A percentile compares a stretch with the other conserved stretches of the same genome.
Evolutionary conservation across 2,797 vertebrate genomes (phyloP).

Genomic region (Microctenopoma steveboyesi): DNA sequence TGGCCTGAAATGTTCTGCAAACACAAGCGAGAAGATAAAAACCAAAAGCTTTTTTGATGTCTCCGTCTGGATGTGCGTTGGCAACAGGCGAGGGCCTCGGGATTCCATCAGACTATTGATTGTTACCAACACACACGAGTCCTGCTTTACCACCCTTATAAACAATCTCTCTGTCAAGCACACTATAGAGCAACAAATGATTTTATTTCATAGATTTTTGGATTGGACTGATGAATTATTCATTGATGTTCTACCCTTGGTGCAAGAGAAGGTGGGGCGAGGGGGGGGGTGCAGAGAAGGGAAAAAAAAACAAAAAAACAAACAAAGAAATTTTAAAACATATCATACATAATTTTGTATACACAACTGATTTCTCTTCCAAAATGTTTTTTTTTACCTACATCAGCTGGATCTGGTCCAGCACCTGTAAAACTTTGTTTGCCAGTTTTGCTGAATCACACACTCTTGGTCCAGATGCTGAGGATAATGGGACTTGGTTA

Average conservation of each 20-base stretch:
- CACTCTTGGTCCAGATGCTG: constrained; percentile 62
- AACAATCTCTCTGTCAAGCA: constrained; percentile 74
- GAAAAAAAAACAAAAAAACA: constrained; percentile 25
- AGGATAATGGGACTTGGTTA: constrained; percentile 43
- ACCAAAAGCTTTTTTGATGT: constrained; percentile 69
- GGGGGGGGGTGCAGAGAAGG: constrained; percentile 37
- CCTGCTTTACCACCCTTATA: constrained; percentile 76
- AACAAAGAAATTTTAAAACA: constrained; percentile 61
- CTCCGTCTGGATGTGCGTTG: constrained; percentile 65
- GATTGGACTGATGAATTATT: constrained; percentile 80
- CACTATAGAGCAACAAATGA: constrained; percentile 75
- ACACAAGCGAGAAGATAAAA: constrained; percentile 37
- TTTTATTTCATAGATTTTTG: constrained; percentile 79
- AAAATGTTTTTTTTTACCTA: constrained; percentile 28
- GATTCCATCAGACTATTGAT: constrained; percentile 75
- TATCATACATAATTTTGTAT: constrained; percentile 35
- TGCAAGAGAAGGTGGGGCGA: constrained; percentile 13
- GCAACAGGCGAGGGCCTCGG: constrained; percentile 53
- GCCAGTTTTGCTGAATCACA: constrained; percentile 34
- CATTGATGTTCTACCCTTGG: constrained; percentile 65
- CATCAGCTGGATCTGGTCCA: constrained; percentile 66
- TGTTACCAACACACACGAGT: constrained; percentile 58
- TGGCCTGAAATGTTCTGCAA: constrained; percentile 46
- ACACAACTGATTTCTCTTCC: constrained; percentile 37
- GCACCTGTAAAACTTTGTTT: constrained; percentile 51